These are phyloP conservation scores for Andrena cerasifolii DNA, from an alignment of 1,140 invertebrate species.

Conservation along the genomic window DNA sequence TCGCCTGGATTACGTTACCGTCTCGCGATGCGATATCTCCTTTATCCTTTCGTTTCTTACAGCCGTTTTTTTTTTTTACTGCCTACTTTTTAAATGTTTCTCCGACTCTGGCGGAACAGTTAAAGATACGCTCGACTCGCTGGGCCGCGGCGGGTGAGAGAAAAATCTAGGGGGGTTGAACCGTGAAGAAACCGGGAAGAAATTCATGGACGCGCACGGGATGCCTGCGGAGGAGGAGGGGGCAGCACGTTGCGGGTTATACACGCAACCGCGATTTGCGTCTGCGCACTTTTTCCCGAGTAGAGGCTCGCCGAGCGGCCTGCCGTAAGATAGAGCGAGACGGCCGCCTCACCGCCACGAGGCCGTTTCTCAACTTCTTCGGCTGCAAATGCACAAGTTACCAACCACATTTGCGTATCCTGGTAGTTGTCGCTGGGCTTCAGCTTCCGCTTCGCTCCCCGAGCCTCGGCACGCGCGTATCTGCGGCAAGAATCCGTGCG, in stretches of 20 bases:
- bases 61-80: not conserved
- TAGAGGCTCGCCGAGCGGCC: slow-evolving; percentile 36
- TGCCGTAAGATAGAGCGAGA: slow-evolving; percentile 40
- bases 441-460: slow-evolving; percentile 28
- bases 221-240: slow-evolving; percentile 29
- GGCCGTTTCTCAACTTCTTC: slow-evolving; percentile 54
- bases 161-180: slow-evolving; percentile 42
- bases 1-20: slow-evolving; percentile 15
- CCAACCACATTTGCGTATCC: slow-evolving; percentile 61
- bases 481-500: slow-evolving; percentile 45
- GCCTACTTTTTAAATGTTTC: not conserved
- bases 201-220: slow-evolving; percentile 47
- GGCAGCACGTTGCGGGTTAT: slow-evolving; percentile 44
- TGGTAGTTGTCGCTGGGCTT: slow-evolving; percentile 38
- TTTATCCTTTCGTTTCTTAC: slow-evolving; percentile 1
- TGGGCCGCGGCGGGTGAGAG: slow-evolving; percentile 31
- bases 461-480: slow-evolving; percentile 26
- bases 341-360: slow-evolving; percentile 43
- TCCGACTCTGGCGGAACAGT: no score
- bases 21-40: not conserved
- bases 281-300: slow-evolving; percentile 64
- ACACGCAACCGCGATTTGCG: slow-evolving; percentile 60
- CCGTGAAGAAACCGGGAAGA: slow-evolving; percentile 31
- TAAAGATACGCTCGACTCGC: slow-evolving; percentile 41
- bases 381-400: slow-evolving; percentile 59